Base-by-base conservation (phyloP, 2,888 invertebrate genomes). In the Drosophila barbarae region DNA sequence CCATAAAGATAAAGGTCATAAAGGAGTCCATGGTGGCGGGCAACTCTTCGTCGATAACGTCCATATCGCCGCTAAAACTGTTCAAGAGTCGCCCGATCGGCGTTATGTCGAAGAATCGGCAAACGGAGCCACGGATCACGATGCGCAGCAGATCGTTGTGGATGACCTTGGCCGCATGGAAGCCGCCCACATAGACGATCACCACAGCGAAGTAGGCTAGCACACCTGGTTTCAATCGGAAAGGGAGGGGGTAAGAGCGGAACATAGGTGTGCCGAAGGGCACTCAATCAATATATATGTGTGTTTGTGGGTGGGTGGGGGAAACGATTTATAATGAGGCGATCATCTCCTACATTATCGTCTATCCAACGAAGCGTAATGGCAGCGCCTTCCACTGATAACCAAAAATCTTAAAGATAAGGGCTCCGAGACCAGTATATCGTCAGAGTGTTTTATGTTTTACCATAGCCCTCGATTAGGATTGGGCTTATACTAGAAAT, bases 31-130 rank as follows among this genome's bases (percentile, higher is more conserved):
- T 73, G 69, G 91, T 91, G 71, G 87, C 86, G 68, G 93, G 92
- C 70, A 94, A 89, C 72, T 91, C 90, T 81, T 91, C 91, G 89
- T 94, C 94, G 79, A 93, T 87, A 73, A 91, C 91, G 83, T 92
- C 92, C 84, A 93, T 90, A 88, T 94, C 94, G 90, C 92, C 93
- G 77, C 93, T 92, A 88, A 94, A 93, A 77, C 93, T 91, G 89
- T 93, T 93, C 54, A 94, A 90, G 75, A 94, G 91, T 84, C 94
- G 91, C 85, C 94, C 94, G 70, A 91, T 83, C 8, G 94, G 94
- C 74, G 93, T 93, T 72, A 92, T 90, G 88, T 94, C 94, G 89
- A 94, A 94, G 90, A 94, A 94, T 73, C 91, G 91, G 90, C 93
- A 91, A 66, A 87, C 71, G 50, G 93, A 93, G 79, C 91, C 92